Conservation (phyloP, 2,888 invertebrate genomes). For the Blastobasis lacticolella region DNA sequence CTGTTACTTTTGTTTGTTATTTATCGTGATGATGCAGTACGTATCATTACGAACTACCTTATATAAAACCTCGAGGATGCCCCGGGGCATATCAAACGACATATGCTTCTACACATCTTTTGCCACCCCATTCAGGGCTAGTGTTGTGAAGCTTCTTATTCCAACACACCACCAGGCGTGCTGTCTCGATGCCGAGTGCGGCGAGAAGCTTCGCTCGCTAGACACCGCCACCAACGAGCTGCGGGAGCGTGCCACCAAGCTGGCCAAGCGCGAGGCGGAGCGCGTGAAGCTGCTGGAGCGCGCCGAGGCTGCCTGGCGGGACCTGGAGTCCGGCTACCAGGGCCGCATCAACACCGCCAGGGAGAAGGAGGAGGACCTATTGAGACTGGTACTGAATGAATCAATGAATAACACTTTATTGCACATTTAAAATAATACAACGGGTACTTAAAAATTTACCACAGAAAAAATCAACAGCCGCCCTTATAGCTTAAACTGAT, state of each 20-base stretch:
- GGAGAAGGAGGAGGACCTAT: slow-evolving; percentile 47
- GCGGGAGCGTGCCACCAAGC: slow-evolving; percentile 31
- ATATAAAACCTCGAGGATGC: no score
- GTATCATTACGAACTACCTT: no score
- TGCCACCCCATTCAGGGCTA: background rate
- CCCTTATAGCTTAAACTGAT: no score
- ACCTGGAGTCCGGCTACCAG: slow-evolving; percentile 52
- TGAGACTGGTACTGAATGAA: slow-evolving; percentile 31
- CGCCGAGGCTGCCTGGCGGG: slow-evolving; percentile 57
- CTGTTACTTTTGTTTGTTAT: no score
- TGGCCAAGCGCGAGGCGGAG: slow-evolving; percentile 48
- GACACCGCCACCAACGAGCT: slow-evolving; percentile 36
- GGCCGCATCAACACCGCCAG: slow-evolving; percentile 34
- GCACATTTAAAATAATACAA: no score
- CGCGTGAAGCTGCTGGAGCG: slow-evolving; percentile 49
- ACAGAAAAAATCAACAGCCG: no score
- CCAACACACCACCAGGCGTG: slow-evolving; percentile 31
- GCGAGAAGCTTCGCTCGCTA: slow-evolving; percentile 31
- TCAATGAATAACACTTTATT: no score
- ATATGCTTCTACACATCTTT: background rate
- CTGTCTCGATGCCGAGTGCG: slow-evolving; percentile 37
- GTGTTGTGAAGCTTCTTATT: background rate
- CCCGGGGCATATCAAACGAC: no score
- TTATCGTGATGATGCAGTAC: no score
- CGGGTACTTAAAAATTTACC: no score